Conservation (phyloP, 2,797 vertebrate genomes). For the Spheniscus humboldti region DNA sequence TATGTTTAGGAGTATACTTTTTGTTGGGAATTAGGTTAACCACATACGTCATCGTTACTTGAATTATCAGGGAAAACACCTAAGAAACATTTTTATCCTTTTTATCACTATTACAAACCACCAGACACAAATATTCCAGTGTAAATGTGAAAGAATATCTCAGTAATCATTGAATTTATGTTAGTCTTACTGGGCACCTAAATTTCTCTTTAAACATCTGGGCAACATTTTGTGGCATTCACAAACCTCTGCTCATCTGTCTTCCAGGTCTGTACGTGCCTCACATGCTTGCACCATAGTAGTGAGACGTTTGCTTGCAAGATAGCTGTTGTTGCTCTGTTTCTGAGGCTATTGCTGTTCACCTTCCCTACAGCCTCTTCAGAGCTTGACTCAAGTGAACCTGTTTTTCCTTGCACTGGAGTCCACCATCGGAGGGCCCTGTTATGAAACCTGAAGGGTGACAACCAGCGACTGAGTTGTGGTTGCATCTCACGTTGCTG, state of each 20-base stretch:
- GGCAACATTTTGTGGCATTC: not conserved
- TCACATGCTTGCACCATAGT: not conserved
- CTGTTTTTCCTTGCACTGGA: not conserved
- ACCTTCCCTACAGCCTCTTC: not conserved
- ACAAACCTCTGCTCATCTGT: not conserved
- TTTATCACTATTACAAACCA: not conserved
- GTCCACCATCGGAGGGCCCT: fast-evolving
- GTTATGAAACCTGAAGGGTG: not conserved
- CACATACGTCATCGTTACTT: not conserved
- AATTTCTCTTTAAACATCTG: not conserved
- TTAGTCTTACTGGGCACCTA: not conserved
- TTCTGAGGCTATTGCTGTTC: not conserved
- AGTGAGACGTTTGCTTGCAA: not conserved
- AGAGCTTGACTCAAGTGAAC: not conserved
- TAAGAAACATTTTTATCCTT: not conserved
- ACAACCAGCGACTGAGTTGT: fast-evolving
- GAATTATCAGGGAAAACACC: not conserved
- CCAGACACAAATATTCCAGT: not conserved
- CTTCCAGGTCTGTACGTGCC: fast-evolving
- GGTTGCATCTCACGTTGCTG: not conserved
- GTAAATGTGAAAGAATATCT: not conserved
- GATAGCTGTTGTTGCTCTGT: not conserved
- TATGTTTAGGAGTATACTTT: not conserved
- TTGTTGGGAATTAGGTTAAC: not conserved
- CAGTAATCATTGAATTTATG: not conserved